Conservation (phyloP, 2,113 vertebrate genomes). For the Lathamus discolor region DNA sequence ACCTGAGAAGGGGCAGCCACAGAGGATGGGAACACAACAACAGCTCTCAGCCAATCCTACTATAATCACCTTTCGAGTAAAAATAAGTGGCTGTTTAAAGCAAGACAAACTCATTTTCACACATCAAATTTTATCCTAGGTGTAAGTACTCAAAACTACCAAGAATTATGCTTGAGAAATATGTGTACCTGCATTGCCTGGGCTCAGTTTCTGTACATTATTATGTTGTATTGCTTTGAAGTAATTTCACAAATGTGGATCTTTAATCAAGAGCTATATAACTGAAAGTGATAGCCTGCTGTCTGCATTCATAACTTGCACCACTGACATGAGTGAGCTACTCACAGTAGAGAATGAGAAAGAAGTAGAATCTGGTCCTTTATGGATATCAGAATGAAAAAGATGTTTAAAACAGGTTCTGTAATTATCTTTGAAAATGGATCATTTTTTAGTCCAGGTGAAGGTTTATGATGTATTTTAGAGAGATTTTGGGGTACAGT, state of each 20-base stretch:
- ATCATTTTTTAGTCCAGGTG: background rate
- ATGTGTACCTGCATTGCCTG: background rate
- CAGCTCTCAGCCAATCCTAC: background rate
- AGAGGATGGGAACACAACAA: background rate
- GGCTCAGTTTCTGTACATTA: background rate
- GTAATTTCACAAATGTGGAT: background rate
- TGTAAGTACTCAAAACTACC: background rate
- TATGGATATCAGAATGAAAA: background rate
- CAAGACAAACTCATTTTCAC: background rate
- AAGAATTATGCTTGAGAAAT: background rate
- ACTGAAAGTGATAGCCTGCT: background rate
- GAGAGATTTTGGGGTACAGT: slow-evolving; percentile 44
- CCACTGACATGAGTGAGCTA: background rate
- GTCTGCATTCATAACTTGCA: background rate
- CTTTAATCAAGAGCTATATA: background rate
- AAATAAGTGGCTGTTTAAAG: background rate
- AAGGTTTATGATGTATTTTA: slow-evolving; percentile 47
- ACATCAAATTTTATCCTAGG: background rate
- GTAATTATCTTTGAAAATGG: background rate
- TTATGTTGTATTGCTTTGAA: background rate
- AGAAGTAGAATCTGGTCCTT: background rate
- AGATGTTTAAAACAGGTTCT: background rate
- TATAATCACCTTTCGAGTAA: background rate
- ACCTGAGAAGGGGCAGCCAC: background rate
- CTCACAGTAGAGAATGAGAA: background rate